Evolutionary conservation across 2,113 vertebrate species (phyloP).

Genomic region (Tringa solitaria): DNA sequence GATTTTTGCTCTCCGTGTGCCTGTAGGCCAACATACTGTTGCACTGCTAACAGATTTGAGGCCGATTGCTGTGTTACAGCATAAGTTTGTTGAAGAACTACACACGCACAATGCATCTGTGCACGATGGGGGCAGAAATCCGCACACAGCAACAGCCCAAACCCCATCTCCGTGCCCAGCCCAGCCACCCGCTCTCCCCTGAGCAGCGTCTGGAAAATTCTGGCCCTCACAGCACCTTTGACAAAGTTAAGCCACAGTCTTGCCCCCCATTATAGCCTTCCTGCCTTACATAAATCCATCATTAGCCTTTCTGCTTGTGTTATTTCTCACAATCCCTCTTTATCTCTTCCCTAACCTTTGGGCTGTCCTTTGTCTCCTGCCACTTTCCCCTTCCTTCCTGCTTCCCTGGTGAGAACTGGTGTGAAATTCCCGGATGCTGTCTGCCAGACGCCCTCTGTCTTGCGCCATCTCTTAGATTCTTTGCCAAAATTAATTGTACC

Average conservation of each 20-base stretch:
- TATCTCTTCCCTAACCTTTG: not conserved
- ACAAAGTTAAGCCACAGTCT: not conserved
- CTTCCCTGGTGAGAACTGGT: not conserved
- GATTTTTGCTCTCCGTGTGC: not conserved
- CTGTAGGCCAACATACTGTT: not conserved
- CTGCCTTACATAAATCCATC: constrained; percentile 23
- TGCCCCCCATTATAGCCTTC: not conserved
- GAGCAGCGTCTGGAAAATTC: not conserved
- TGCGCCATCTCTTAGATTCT: not conserved
- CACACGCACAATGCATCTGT: rapidly evolving
- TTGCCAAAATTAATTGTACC: not conserved
- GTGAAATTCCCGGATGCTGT: not conserved
- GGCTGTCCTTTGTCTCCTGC: constrained; percentile 38
- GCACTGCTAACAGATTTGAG: not conserved
- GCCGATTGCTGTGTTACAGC: not conserved
- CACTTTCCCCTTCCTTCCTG: constrained; percentile 53
- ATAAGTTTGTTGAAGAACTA: not conserved
- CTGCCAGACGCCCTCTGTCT: not conserved
- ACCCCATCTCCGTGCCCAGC: not conserved
- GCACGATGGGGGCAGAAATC: not conserved
- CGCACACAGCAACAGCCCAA: rapidly evolving
- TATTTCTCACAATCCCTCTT: constrained; percentile 59
- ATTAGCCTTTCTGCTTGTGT: not conserved
- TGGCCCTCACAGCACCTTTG: not conserved
- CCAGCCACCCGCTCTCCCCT: not conserved